A percentile compares a stretch with the other conserved stretches of the same genome.
These are phyloP conservation scores for Aphelenchoides fujianensis DNA, from an alignment of 1,140 invertebrate species.

Conservation along the genomic window DNA sequence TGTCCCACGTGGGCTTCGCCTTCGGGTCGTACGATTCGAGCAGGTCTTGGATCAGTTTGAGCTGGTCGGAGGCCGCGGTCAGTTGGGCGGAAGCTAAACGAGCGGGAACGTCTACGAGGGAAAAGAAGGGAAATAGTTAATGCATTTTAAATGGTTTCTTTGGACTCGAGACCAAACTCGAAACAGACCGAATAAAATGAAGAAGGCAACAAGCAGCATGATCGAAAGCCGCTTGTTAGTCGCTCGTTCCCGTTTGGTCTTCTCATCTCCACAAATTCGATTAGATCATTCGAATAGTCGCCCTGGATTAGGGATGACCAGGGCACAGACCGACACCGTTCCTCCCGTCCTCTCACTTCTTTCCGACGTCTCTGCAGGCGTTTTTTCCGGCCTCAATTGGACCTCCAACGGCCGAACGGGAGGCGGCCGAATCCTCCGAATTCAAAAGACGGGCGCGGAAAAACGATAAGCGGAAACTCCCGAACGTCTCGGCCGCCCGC, in stretches of 20 bases:
- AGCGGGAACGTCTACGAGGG: conserved; percentile 72
- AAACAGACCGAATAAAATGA: not conserved
- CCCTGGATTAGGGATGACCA: not conserved
- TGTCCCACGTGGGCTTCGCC: conserved; percentile 60
- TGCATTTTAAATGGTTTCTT: not conserved
- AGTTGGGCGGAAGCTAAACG: conserved; percentile 95
- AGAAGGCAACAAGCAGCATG: not conserved
- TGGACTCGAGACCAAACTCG: not conserved
- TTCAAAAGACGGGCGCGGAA: no score
- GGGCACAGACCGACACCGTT: not conserved
- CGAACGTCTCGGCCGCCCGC: no score
- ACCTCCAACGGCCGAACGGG: no score
- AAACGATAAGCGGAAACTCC: no score
- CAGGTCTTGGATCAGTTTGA: conserved; percentile 58
- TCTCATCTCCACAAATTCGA: not conserved
- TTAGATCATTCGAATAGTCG: not conserved
- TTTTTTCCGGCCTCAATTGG: no score
- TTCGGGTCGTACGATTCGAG: conserved; percentile 58
- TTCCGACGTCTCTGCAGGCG: no score
- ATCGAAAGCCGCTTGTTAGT: not conserved
- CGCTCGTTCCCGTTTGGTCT: not conserved
- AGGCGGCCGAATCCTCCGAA: no score
- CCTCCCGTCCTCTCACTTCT: no score
- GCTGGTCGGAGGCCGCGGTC: conserved; percentile 60
- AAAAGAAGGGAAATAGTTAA: not conserved